phyloP scores from a whole-genome alignment of 2,797 vertebrate species.

The Vireo griseus region DNA sequence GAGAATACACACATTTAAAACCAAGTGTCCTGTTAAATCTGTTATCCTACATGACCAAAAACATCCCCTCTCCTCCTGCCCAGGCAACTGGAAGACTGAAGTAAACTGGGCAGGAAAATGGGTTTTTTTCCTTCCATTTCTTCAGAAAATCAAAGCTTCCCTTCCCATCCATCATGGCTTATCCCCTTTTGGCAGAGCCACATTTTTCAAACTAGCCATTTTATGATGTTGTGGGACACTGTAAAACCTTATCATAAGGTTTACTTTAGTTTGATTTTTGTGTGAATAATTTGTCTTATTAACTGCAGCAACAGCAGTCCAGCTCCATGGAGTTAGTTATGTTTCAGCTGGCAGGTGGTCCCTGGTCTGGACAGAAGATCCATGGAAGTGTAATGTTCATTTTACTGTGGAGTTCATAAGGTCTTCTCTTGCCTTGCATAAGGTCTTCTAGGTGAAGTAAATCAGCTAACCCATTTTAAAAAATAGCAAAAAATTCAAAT shows the following conservation, averaged over 20 bases:
- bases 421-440: not conserved
- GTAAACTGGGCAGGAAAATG: not conserved
- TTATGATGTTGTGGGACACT: not conserved
- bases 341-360: not conserved
- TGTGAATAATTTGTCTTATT: conserved; percentile 11
- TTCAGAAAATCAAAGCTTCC: not conserved
- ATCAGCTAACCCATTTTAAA: not conserved
- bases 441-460: not conserved
- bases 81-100: not conserved
- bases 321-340: not conserved
- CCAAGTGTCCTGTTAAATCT: not conserved
- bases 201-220: conserved; percentile 9
- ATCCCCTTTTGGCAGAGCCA: not conserved
- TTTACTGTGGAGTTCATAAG: not conserved
- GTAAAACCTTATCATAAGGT: conserved; percentile 45
- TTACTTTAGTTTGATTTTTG: conserved; percentile 10
- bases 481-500: not conserved
- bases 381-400: not conserved
- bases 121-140: not conserved
- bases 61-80: not conserved
- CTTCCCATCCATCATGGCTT: not conserved
- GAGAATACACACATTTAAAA: not conserved
- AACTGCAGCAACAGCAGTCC: not conserved
- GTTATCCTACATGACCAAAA: not conserved
- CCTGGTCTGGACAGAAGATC: not conserved